These are phyloP conservation scores for Metaphire vulgaris DNA, from an alignment of 1,140 invertebrate genomes.

Conservation along the genomic window DNA sequence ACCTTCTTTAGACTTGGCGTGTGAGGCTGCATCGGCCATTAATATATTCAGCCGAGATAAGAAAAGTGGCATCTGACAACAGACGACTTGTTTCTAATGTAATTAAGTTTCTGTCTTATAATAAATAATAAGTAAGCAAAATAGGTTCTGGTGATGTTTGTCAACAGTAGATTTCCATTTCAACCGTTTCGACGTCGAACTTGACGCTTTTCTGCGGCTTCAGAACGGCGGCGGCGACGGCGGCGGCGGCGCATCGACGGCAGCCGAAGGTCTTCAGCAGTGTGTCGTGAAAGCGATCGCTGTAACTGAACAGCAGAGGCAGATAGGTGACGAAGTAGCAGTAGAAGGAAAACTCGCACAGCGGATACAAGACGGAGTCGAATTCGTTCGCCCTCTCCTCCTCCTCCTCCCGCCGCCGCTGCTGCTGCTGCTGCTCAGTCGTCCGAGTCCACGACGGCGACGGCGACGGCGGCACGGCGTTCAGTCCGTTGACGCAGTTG, in stretches of 20 bases:
- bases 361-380: neutral
- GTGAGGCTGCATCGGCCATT: no score
- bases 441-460: neutral
- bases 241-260: neutral
- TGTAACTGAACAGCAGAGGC: neutral
- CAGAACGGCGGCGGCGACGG: no score
- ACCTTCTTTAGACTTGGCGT: no score
- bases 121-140: no score
- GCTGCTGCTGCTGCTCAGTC: no score
- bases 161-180: neutral
- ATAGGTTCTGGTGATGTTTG: neutral
- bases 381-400: neutral
- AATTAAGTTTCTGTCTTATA: no score
- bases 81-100: no score
- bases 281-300: neutral
- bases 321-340: neutral
- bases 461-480: no score
- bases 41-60: no score
- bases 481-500: slow-evolving; percentile 1
- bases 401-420: no score
- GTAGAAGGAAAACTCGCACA: neutral
- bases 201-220: neutral
- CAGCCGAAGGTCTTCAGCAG: neutral
- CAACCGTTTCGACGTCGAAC: neutral
- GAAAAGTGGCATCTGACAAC: no score